Percentiles rank a stretch among this genome's conserved stretches.
Evolutionary conservation across 2,113 vertebrate genomes (phyloP).

Genomic region (Planiliza haematocheilus): DNA sequence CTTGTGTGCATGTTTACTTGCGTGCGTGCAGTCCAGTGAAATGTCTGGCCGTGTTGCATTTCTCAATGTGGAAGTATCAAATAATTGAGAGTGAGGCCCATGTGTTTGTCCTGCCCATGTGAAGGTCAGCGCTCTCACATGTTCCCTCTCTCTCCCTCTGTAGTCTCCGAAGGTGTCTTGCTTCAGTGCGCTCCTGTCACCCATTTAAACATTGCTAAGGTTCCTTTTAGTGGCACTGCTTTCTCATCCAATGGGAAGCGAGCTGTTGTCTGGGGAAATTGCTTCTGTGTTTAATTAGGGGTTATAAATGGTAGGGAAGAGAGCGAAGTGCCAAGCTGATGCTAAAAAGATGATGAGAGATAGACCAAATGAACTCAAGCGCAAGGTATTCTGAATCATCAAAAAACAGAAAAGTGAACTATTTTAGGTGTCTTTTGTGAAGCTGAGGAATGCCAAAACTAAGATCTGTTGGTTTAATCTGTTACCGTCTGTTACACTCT

Average conservation of each 20-base stretch:
- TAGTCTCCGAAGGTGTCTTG: slow-evolving; percentile 56
- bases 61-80: slow-evolving; percentile 49
- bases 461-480: slow-evolving; percentile 49
- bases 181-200: slow-evolving; percentile 64
- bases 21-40: slow-evolving; percentile 15
- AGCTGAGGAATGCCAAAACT: slow-evolving; percentile 23
- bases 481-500: slow-evolving; percentile 46
- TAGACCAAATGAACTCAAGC: slow-evolving; percentile 49
- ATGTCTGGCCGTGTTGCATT: slow-evolving; percentile 29
- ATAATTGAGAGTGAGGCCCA: slow-evolving; percentile 45
- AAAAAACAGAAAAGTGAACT: slow-evolving; percentile 19
- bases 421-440: slow-evolving; percentile 22
- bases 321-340: slow-evolving; percentile 46
- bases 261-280: slow-evolving; percentile 71
- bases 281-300: slow-evolving; percentile 77
- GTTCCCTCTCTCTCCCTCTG: slow-evolving; percentile 21
- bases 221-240: slow-evolving; percentile 62
- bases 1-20: slow-evolving; percentile 25
- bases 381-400: slow-evolving; percentile 31
- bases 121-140: slow-evolving; percentile 69
- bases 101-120: slow-evolving; percentile 46
- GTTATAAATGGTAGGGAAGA: slow-evolving; percentile 67
- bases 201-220: slow-evolving; percentile 61
- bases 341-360: slow-evolving; percentile 64
- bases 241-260: slow-evolving; percentile 65